Conservation (phyloP, 2,113 vertebrate genomes). For the Hippopotamus amphibius region DNA sequence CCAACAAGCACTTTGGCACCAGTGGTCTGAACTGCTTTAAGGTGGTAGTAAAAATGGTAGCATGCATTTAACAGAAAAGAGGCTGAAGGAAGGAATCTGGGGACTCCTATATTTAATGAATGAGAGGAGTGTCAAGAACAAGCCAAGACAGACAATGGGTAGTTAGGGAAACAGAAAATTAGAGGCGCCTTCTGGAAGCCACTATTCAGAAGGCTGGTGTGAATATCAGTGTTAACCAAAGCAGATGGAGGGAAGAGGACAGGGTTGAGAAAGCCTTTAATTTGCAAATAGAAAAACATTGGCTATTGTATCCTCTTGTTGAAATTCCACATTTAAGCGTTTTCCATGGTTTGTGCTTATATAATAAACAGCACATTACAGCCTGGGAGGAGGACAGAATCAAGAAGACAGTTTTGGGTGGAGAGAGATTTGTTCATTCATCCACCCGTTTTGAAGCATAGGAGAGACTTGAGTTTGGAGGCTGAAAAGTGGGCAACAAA, state of each 20-base stretch:
- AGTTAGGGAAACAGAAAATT: not conserved
- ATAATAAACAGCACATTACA: rapidly evolving
- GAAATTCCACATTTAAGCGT: not conserved
- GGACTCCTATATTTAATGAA: rapidly evolving
- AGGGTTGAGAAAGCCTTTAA: not conserved
- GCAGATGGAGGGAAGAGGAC: not conserved
- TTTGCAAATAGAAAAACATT: not conserved
- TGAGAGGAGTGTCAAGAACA: not conserved
- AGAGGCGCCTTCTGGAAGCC: not conserved
- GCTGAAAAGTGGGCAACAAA: not conserved
- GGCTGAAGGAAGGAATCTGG: not conserved
- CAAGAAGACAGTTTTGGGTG: rapidly evolving
- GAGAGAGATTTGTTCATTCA: not conserved
- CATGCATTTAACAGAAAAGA: rapidly evolving
- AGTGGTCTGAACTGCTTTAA: rapidly evolving
- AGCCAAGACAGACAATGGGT: not conserved
- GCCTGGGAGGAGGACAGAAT: not conserved
- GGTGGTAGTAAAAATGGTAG: not conserved
- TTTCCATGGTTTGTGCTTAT: not conserved
- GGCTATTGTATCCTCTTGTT: not conserved
- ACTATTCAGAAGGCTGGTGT: not conserved
- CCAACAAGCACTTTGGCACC: rapidly evolving
- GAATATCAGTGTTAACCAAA: rapidly evolving
- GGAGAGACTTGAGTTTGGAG: not conserved
- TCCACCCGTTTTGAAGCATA: not conserved